Percentiles rank a stretch among this genome's conserved stretches.
Evolutionary conservation across 2,888 invertebrate species (phyloP).

Genomic region (Andrena minutula): DNA sequence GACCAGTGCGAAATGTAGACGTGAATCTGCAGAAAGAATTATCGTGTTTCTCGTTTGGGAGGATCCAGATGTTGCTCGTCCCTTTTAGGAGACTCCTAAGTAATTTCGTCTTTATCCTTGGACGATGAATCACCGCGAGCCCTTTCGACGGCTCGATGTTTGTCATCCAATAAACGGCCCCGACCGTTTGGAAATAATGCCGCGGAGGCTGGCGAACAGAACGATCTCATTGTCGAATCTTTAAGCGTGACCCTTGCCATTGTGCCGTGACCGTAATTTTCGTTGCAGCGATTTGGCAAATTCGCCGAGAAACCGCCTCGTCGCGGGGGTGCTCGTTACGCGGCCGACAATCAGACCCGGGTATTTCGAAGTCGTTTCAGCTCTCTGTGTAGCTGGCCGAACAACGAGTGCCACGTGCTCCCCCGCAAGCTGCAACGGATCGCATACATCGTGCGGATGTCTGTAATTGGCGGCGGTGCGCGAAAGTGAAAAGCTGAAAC

Average conservation of each 20-base stretch:
- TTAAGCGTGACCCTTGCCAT: constrained; percentile 16
- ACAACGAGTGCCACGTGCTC: constrained; percentile 14
- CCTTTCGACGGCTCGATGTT: constrained; percentile 11
- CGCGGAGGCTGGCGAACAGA: constrained; percentile 15
- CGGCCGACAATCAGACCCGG: not conserved
- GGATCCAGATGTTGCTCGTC: not conserved
- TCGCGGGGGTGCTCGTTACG: constrained; percentile 45
- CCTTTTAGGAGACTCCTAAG: not conserved
- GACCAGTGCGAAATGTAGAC: not conserved
- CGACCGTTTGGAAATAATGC: constrained; percentile 25
- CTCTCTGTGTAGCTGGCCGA: not conserved
- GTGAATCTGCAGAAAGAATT: not conserved
- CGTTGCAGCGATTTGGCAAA: constrained; percentile 28
- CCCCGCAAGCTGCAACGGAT: constrained; percentile 15
- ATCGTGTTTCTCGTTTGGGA: not conserved
- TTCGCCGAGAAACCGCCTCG: constrained; percentile 46
- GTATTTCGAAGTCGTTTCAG: not conserved
- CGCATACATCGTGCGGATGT: not conserved
- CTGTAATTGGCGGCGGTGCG: constrained; percentile 18
- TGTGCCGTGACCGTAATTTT: constrained; percentile 43
- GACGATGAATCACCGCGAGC: not conserved
- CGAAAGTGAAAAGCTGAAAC: not conserved
- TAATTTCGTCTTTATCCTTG: constrained; percentile 1
- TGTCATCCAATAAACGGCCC: constrained; percentile 35
- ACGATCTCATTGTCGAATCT: constrained; percentile 31